Base-by-base conservation (phyloP, 2,797 vertebrate genomes). In the Pelochelys cantorii region DNA sequence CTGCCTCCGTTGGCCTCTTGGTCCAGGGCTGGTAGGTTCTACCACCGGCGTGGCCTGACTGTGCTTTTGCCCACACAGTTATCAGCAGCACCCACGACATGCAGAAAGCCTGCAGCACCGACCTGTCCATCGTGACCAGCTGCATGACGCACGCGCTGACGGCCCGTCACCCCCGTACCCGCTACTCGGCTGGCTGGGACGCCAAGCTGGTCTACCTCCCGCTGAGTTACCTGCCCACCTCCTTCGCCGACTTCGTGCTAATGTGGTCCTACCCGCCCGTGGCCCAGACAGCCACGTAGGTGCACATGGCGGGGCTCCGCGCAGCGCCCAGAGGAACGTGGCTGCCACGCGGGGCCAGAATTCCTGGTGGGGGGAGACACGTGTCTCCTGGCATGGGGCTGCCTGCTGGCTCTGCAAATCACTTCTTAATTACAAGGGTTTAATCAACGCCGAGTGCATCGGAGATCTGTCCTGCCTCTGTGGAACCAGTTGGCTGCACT, bases 211-310 rank as follows among this genome's bases (percentile, higher is more conserved):
- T 94, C 65, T 81, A 86, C 84, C 10, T 97, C 5, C 97, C 97
- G 1, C 29, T 98, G 92, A 98, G 97, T 93, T 98, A 98, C 92
- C 77, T 97, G 90, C 98, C 97, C 0, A 0, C 93, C 79, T 93
- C 88, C 81, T 56, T 71, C 18, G 18, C 65, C 17, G 65, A 71
- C n/a, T 5, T 71, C 1, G 65, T 71, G n/a, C 17, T 71, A n/a
- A 11, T 8, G 4, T 22, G 65, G 65, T 34, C n/a, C 18, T 34
- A 22, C n/a, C 65, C 65, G 5, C n/a, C 4, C 2, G 31, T 31
- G 3, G n/a, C n/a, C 18, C 65, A 68, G 4, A 71, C 34, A 71
- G 65, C 42, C 42, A 42, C 42, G 42, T 42, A 42, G 42, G 42
- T 6, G 42, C 42, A 42, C 6, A 6, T 42, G 42, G 42, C 42